Base-by-base conservation (phyloP, 1,140 invertebrate species). In the Drosophila melanica region DNA sequence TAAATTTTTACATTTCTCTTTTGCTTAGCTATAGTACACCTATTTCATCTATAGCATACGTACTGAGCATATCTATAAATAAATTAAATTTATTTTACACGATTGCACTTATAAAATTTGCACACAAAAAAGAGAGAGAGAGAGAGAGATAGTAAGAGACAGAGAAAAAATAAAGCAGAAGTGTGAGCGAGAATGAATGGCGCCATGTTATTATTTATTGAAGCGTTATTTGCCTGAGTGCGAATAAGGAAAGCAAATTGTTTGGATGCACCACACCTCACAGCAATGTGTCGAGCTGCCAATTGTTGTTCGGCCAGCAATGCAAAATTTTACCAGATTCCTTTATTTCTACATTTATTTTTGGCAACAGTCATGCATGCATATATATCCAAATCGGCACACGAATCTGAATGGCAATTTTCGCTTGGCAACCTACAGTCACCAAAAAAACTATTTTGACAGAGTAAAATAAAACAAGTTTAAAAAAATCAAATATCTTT, bases 11-110 rank as follows among this genome's bases (percentile, higher is more conserved):
- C 11, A 7, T 14, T 41, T 41, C 39, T 14, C 39, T 14, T 1
- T 7, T 8, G n/a, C 2, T 12, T 41, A 14, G 0, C 7, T 16
- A 1, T 11, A 6, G 30, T 14, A 12, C 44, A 20, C 10, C 14
- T 12, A 9, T 10, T 35, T 1, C 8, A 35, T 35, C 33, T 41
- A 45, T 54, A 42, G 0, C n/a, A 30, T 50, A n/a, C n/a, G 8
- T n/a, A 27, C 14, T 47, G 41, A 5, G 42, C 44, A 53, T 54
- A 20, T 39, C 51, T 39, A 65, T 66, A 75, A 69, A 73, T 68
- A 85, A 77, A 74, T 80, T 11, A 42, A 77, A 77, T 80, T 74
- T 69, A 73, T 84, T 79, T 84, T 79, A 68, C 64, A 66, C 73
- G 58, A 74, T 54, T 77, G 55, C 80, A 79, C 68, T 79, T 44